Evolutionary conservation across 2,888 invertebrate species (phyloP).

Genomic region (Eupithecia subfuscata): DNA sequence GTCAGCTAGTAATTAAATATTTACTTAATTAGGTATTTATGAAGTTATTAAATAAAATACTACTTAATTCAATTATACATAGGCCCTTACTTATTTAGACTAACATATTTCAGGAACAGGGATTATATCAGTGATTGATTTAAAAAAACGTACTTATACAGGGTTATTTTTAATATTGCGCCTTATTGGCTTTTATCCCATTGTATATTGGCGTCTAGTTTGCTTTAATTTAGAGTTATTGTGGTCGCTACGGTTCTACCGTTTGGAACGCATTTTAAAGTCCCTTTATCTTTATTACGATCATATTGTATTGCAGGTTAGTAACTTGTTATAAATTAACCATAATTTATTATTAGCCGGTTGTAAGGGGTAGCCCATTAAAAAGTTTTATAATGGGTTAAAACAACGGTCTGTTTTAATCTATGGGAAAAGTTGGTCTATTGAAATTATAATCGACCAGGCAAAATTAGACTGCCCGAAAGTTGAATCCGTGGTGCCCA

Average conservation of each 20-base stretch:
- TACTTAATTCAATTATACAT: no score
- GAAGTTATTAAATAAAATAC: no score
- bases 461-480: neutral
- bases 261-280: neutral
- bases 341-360: constrained; percentile 11
- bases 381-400: constrained; percentile 9
- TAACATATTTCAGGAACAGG: neutral
- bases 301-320: constrained; percentile 11
- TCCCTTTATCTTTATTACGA: constrained; percentile 15
- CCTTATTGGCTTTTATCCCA: no score
- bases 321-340: constrained; percentile 11
- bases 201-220: neutral
- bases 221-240: neutral
- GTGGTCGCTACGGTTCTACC: neutral
- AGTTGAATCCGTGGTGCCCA: neutral
- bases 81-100: no score
- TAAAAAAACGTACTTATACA: no score
- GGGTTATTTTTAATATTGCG: no score
- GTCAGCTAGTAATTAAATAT: no score
- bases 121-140: neutral
- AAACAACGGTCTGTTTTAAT: constrained; percentile 8
- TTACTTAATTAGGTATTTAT: no score
- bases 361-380: constrained; percentile 12
- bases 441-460: neutral
- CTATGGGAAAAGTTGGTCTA: constrained; percentile 9